Conservation (phyloP, 2,797 vertebrate genomes). For the Chaetophractus vellerosus region DNA sequence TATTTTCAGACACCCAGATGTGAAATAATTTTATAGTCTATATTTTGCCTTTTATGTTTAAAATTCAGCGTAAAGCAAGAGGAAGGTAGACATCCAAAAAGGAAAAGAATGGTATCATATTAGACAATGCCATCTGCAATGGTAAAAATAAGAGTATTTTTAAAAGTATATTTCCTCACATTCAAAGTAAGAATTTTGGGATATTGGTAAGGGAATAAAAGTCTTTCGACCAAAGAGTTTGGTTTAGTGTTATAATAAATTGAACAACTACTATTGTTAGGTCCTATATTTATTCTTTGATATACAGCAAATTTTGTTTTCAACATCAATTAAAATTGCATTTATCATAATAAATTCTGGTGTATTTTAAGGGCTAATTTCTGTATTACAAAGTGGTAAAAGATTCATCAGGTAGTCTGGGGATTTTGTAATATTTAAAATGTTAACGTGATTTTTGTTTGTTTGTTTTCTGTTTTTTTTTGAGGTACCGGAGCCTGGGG, state of each 20-base stretch:
- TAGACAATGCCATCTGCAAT: neutral
- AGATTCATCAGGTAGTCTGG: neutral
- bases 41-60: constrained; percentile 39
- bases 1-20: constrained; percentile 16
- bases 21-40: constrained; percentile 18
- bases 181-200: neutral
- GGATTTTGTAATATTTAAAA: constrained; percentile 61
- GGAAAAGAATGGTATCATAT: neutral
- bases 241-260: constrained; percentile 56
- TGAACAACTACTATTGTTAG: neutral
- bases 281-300: constrained; percentile 25
- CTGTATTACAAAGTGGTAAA: constrained; percentile 40
- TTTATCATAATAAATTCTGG: constrained; percentile 32
- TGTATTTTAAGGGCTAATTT: constrained; percentile 12
- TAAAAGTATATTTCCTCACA: neutral
- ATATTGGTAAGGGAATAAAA: constrained; percentile 46
- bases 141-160: neutral
- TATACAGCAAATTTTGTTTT: constrained; percentile 54
- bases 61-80: constrained; percentile 54
- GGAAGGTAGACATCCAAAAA: neutral
- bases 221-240: constrained; percentile 42
- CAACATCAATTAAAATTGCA: constrained; percentile 39
- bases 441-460: neutral
- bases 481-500: too few species aligned
- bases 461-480: too few species aligned